Evolutionary conservation across 2,888 invertebrate species (phyloP), one percentile per base, ranked within the genome.

Genomic region (Drosophila quinaria): DNA sequence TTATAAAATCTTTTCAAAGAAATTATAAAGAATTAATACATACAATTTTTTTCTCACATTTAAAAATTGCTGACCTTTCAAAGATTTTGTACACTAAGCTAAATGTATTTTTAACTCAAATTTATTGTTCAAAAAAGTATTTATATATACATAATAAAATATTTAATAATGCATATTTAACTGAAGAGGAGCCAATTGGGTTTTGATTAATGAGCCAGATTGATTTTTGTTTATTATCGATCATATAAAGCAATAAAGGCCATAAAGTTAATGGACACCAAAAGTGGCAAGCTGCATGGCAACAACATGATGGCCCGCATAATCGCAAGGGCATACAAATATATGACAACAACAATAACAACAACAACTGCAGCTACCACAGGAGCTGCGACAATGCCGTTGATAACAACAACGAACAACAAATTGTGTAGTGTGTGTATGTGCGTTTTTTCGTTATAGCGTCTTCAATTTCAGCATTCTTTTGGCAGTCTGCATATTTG

Each of bases 381-480:
- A 76, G 76, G 31, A 78, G 79, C 76, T 60, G 74, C 61, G 70
- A 76, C 76, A 78, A 69, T 78, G 79, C 70, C 50, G 73, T 74
- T 77, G 76, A 79, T 79, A 77, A 78, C 52, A 63, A 59, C 66
- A 55, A 47, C 49, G 29, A 29, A 25, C 67, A 75, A 54, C 70
- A 70, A 74, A 75, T 76, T 61, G 74, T 47, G 65, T 33, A 31
- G 33, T 50, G 49, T 37, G 19, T 44, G 17, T 56, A 33, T 66
- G 49, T 65, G 87, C 68, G 70, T 67, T 68, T 65, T 76, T 69
- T 25, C 35, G 33, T 37, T 31, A 56, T 58, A 52, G 66, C 81
- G 67, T 86, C 88, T 89, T 87, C 80, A 86, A 82, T 86, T 89
- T 89, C 80, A 82, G 75, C 86, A 86, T 86, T 86, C 89, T 89